Percentiles rank a stretch among this genome's conserved stretches.
Conservation (phyloP, 2,888 invertebrate genomes). For the Habrosyne pyritoides region DNA sequence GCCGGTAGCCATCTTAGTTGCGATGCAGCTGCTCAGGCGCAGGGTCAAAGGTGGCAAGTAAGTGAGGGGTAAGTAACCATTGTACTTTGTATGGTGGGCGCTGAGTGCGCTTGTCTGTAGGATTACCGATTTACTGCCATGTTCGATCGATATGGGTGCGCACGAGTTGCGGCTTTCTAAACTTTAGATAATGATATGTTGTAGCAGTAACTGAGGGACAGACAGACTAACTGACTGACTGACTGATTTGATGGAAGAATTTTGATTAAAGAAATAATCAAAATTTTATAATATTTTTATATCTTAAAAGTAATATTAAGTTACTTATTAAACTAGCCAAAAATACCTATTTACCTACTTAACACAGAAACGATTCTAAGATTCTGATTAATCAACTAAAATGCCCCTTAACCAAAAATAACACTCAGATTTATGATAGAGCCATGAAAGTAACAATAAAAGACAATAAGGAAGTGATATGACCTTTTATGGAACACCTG, state of each 20-base stretch:
- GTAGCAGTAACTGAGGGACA: background rate
- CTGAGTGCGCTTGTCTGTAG: conserved; percentile 58
- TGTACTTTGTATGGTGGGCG: conserved; percentile 62
- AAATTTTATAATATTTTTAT: no score
- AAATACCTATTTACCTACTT: no score
- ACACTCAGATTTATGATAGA: no score
- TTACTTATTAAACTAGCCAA: no score
- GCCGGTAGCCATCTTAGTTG: conserved; percentile 63
- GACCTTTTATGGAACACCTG: conserved; percentile 36
- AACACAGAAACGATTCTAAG: no score
- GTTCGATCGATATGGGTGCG: conserved; percentile 50
- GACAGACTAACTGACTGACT: no score
- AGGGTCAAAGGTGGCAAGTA: conserved; percentile 71
- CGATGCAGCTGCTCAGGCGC: conserved; percentile 75
- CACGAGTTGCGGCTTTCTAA: conserved; percentile 14
- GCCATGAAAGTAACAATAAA: conserved; percentile 21
- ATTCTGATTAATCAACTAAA: no score
- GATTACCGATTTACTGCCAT: conserved; percentile 53
- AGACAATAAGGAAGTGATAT: conserved; percentile 29
- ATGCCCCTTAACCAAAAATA: no score
- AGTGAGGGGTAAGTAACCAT: conserved; percentile 59
- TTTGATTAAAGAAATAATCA: no score
- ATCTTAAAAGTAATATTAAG: no score
- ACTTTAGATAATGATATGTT: background rate
- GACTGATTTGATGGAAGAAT: no score